phyloP scores from a whole-genome alignment of 2,888 invertebrate genomes.

The Nebria brevicollis region DNA sequence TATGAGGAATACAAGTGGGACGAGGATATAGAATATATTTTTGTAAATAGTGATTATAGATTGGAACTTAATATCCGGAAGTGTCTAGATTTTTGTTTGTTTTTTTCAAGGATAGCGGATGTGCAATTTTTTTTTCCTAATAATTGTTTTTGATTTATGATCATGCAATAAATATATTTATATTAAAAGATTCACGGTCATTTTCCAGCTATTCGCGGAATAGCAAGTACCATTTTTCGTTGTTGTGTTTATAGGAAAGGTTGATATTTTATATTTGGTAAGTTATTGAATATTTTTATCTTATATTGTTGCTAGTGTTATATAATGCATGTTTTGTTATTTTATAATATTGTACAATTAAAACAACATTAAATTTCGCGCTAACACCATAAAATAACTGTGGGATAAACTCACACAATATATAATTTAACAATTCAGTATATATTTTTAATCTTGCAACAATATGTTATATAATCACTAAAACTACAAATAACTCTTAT shows the following conservation, averaged over 20 bases:
- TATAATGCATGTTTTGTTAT: too few species aligned
- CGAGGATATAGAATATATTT: background rate
- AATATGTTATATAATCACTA: too few species aligned
- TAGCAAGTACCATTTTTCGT: background rate
- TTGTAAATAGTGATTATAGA: background rate
- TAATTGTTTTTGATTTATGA: background rate
- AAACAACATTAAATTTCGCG: too few species aligned
- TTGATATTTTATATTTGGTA: background rate
- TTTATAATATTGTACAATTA: too few species aligned
- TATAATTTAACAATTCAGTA: too few species aligned
- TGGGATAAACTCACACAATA: too few species aligned
- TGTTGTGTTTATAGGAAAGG: background rate
- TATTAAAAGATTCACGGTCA: background rate
- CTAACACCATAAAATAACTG: too few species aligned
- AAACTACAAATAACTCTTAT: too few species aligned
- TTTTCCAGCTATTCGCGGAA: background rate
- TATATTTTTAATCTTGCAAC: too few species aligned
- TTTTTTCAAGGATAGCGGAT: background rate
- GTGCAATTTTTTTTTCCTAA: background rate
- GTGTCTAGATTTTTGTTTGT: background rate
- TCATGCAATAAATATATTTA: constrained; percentile 1
- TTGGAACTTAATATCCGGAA: background rate
- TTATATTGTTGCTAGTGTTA: too few species aligned
- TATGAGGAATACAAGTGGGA: too few species aligned
- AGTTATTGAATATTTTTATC: background rate